These are phyloP conservation scores for Labia minor DNA, from an alignment of 2,888 invertebrate genomes.

Conservation along the genomic window DNA sequence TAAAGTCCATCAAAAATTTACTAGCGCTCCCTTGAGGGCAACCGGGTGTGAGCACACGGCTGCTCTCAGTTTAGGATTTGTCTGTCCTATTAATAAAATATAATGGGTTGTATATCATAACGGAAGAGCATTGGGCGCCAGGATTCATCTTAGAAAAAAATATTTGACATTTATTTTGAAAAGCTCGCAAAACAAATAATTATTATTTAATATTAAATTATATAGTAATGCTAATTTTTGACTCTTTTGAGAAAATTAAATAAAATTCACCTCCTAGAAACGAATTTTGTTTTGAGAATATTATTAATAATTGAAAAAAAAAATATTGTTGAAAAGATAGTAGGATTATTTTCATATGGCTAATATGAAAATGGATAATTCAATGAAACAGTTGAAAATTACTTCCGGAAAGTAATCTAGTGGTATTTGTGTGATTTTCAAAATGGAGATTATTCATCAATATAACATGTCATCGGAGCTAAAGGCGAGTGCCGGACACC, in stretches of 20 bases:
- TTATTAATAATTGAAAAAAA: too few species aligned
- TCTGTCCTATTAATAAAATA: constrained; percentile 4
- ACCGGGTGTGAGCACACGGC: not conserved
- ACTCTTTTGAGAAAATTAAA: too few species aligned
- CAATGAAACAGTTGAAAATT: too few species aligned
- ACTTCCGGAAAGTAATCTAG: too few species aligned
- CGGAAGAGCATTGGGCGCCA: not conserved
- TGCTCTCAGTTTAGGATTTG: not conserved
- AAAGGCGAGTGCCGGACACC: not conserved
- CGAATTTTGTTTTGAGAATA: too few species aligned
- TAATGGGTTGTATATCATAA: constrained; percentile 8
- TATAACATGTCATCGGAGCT: not conserved
- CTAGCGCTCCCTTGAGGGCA: not conserved
- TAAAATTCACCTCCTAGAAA: too few species aligned
- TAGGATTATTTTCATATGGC: too few species aligned
- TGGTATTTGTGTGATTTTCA: too few species aligned
- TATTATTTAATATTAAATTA: not conserved
- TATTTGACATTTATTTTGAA: not conserved
- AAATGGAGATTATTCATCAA: not conserved
- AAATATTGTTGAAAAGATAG: too few species aligned
- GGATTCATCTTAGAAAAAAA: not conserved
- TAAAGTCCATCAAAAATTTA: constrained; percentile 13
- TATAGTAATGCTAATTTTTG: too few species aligned
- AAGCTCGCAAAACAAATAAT: not conserved
- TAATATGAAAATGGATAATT: too few species aligned